Percentiles rank a stretch among this genome's conserved stretches.
These are phyloP conservation scores for Phallusia fumigata DNA, from an alignment of 23 tunicate genomes.

Conservation along the genomic window DNA sequence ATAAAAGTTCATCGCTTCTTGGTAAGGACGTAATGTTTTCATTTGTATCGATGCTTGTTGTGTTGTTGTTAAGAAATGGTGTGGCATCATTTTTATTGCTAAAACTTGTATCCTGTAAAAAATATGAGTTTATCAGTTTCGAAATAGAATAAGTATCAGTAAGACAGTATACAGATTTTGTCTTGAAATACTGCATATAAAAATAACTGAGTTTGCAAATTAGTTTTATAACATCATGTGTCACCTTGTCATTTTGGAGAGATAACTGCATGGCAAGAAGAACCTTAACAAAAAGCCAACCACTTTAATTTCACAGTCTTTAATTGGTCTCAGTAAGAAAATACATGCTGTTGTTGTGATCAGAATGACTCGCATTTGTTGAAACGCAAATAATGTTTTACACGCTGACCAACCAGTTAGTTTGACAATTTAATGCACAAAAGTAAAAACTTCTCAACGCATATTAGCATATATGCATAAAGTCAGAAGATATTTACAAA, in stretches of 20 bases:
- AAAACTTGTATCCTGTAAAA: neutral
- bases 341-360: too few relatives aligned
- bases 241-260: neutral
- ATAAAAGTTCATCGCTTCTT: neutral
- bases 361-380: too few relatives aligned
- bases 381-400: too few relatives aligned
- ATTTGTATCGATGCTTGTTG: neutral
- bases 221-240: neutral
- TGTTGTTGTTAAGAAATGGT: neutral
- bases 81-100: neutral
- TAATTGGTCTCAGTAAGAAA: neutral
- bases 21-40: neutral
- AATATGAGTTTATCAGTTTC: neutral
- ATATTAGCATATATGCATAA: too few relatives aligned
- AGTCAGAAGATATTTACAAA: too few relatives aligned
- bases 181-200: neutral
- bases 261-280: constrained; percentile 4
- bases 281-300: neutral
- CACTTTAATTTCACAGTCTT: neutral
- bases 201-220: neutral
- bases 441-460: too few relatives aligned
- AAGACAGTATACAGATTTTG: neutral
- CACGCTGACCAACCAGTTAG: too few relatives aligned
- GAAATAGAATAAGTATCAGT: too few relatives aligned
- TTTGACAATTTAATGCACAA: too few relatives aligned